phyloP scores from a whole-genome alignment of 1,140 invertebrate species.

The Holcopasites calliopsidis region DNA sequence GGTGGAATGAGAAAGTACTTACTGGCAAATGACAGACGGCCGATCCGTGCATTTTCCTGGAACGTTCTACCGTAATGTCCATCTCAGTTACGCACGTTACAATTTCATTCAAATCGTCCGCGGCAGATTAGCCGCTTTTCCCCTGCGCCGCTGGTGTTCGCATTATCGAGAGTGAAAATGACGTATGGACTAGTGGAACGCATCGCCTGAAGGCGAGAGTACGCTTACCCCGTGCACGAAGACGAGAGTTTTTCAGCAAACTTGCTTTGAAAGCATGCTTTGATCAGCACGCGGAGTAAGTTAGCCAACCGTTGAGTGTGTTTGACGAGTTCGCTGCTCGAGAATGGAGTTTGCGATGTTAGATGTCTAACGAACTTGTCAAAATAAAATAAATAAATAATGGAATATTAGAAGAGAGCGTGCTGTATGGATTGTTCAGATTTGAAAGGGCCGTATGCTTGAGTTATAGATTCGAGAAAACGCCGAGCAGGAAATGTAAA shows the following conservation, averaged over 20 bases:
- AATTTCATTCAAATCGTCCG: constrained; percentile 11
- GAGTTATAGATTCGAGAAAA: too few species aligned
- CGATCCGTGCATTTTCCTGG: constrained; percentile 7
- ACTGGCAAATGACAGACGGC: neutral
- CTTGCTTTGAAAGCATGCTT: neutral
- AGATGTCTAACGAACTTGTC: too few species aligned
- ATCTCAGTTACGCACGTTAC: neutral
- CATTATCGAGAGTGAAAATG: neutral
- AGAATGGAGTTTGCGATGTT: neutral
- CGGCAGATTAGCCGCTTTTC: too few species aligned
- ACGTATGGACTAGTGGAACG: neutral
- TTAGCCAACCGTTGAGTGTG: neutral
- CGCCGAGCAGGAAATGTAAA: neutral
- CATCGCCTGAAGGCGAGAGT: neutral
- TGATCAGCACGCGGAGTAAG: neutral
- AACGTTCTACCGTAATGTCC: neutral
- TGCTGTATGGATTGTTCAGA: too few species aligned
- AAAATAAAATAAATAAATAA: too few species aligned
- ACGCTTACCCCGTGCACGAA: neutral
- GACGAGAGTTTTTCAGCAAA: neutral
- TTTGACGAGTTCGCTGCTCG: neutral
- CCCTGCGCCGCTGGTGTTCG: neutral
- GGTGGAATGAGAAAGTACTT: constrained; percentile 4
- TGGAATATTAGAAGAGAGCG: too few species aligned
- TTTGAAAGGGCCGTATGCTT: too few species aligned